A percentile compares a stretch with the other conserved stretches of the same genome.
Evolutionary conservation across 2,888 invertebrate species (phyloP).

Genomic region (Lampropteryx suffumata): DNA sequence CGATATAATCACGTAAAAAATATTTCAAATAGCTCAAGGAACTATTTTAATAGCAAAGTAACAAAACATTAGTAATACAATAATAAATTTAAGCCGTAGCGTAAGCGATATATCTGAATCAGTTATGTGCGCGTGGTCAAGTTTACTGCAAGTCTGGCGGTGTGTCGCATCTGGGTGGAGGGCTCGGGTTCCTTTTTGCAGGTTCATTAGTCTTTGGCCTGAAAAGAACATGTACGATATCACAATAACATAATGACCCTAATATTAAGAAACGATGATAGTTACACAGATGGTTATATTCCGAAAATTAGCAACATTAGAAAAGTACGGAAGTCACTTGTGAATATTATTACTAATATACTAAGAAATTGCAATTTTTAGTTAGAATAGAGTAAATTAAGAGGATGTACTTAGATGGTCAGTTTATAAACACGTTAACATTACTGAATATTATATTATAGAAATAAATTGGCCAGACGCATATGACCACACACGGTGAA

Average conservation of each 20-base stretch:
- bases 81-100: slow-evolving; percentile 10
- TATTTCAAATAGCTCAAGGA: slow-evolving; percentile 12
- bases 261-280: no score
- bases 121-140: slow-evolving; percentile 5
- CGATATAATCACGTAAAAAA: slow-evolving; percentile 6
- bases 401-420: no score
- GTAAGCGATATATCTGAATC: slow-evolving; percentile 13
- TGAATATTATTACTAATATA: no score
- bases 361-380: no score
- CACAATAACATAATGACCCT: not conserved
- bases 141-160: slow-evolving; percentile 7
- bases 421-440: no score
- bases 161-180: not conserved
- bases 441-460: no score
- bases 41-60: slow-evolving; percentile 12
- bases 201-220: slow-evolving; percentile 3
- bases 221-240: not conserved
- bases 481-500: no score
- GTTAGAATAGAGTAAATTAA: no score
- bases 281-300: no score
- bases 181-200: not conserved
- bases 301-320: no score
- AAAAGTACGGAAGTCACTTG: no score
- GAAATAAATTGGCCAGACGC: no score
- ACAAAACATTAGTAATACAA: slow-evolving; percentile 21